phyloP scores from a whole-genome alignment of 2,888 invertebrate genomes.

The Pseudolycoriella hygida region DNA sequence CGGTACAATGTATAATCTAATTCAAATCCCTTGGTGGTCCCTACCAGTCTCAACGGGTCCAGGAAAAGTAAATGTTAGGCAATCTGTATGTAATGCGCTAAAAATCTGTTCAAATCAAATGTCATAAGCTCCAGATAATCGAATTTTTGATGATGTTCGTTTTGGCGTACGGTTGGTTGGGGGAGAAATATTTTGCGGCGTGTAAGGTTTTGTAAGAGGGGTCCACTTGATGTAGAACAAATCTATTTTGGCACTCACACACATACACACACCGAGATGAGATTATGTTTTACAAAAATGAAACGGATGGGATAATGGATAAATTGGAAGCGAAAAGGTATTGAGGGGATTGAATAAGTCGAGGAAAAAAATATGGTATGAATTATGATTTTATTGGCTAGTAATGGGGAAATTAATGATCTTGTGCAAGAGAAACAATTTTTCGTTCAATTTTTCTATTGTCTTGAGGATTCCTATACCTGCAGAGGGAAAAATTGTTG shows the following conservation, averaged over 20 bases:
- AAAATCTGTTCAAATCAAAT: conserved; percentile 8
- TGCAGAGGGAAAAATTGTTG: no score
- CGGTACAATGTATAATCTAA: conserved; percentile 4
- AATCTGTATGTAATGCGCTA: conserved; percentile 7
- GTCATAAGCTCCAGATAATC: conserved; percentile 6
- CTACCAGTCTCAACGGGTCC: conserved; percentile 4
- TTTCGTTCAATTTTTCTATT: neutral
- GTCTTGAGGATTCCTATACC: no score
- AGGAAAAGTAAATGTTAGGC: conserved; percentile 4
- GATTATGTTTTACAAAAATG: neutral
- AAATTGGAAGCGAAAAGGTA: neutral
- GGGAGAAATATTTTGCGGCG: neutral
- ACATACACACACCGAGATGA: neutral
- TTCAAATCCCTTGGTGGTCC: conserved; percentile 7
- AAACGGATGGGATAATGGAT: neutral
- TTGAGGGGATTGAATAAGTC: neutral
- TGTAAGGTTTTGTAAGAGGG: no score
- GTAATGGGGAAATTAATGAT: conserved; percentile 3
- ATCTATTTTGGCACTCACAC: no score
- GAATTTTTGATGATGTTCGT: conserved; percentile 3
- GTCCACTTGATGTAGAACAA: no score
- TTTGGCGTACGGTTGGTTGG: neutral
- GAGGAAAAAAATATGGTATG: neutral
- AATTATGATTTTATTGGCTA: conserved; percentile 3
- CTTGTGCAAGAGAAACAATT: neutral